These are phyloP conservation scores for Drosophila maculinotata DNA, from an alignment of 2,888 invertebrate genomes.

Conservation along the genomic window DNA sequence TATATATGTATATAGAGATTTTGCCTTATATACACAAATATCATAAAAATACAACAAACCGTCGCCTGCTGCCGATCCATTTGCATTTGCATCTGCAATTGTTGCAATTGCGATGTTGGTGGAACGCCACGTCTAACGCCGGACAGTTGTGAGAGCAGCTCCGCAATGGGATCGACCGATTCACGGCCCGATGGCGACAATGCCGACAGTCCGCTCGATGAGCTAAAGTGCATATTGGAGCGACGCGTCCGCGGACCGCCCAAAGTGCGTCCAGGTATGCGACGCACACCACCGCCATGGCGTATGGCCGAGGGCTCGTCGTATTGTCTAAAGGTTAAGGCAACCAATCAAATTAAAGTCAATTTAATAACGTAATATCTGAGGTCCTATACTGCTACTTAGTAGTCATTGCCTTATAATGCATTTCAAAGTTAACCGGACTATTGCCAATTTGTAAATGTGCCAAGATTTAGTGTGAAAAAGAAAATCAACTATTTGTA, in stretches of 20 bases:
- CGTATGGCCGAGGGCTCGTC: conserved; percentile 95
- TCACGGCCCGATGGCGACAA: conserved; percentile 95
- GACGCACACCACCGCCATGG: conserved; percentile 89
- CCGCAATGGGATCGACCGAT: conserved; percentile 98
- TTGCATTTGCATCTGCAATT: conserved; percentile 97
- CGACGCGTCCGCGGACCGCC: conserved; percentile 92
- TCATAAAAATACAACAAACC: conserved; percentile 76
- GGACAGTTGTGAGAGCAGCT: conserved; percentile 96
- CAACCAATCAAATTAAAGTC: conserved; percentile 50
- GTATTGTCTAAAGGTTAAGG: conserved; percentile 87
- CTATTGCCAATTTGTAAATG: conserved; percentile 5
- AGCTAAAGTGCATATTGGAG: conserved; percentile 98
- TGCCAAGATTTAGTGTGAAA: background rate
- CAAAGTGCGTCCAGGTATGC: conserved; percentile 92
- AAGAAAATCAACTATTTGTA: background rate
- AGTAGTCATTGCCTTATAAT: background rate
- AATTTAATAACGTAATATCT: background rate
- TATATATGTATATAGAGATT: background rate
- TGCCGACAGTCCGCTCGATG: conserved; percentile 93
- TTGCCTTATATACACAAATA: conserved; percentile 15
- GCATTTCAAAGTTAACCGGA: conserved; percentile 1
- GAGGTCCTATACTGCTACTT: background rate
- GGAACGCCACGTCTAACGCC: conserved; percentile 91
- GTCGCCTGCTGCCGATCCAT: conserved; percentile 94
- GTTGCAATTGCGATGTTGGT: conserved; percentile 93